Base-by-base conservation (phyloP, 2,113 vertebrate genomes). In the Oceanites oceanicus region DNA sequence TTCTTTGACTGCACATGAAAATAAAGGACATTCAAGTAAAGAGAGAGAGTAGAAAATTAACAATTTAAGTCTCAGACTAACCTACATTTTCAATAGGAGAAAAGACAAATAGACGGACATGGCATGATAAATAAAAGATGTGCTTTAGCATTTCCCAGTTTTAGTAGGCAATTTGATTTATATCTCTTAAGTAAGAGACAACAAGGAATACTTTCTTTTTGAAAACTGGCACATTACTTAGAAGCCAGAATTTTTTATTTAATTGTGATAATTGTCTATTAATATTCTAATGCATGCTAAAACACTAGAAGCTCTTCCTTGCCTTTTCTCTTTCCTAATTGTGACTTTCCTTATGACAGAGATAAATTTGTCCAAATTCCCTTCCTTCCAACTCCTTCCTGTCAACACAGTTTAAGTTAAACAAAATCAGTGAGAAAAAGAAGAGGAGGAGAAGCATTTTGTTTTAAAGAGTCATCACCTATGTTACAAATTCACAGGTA, bases 1-100 rank as follows among this genome's bases (percentile, higher is more conserved):
- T 91, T 95, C 89, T 96, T 91, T 92, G 94, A 90, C 61, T 95
- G 94, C 93, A 95, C 93, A 96, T 67, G 79, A 95, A 95, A 94
- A 94, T 85, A 95, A 94, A 96, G 87, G 88, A 96, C 79, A 87
- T 85, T 86, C 67, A 94, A 95, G 85, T 52, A 80, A 88, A 93
- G 66, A 91, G 61, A 92, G 42, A 91, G 18, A 38, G 45, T 61
- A 96, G 81, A 92, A 97, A 96, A 97, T 90, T 88, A 96, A 81
- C 26, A 58, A 87, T 89, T 80, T 66, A 93, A 87, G 92, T 90
- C 88, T 94, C 78, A 85, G 71, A 91, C 30, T 84, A 93, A 44
- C 47, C 67, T 86, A 75, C 25, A 47, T 55, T 93, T 95, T 90
- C 90, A 92, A 17, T 63, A 77, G 50, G 36, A 80, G 49, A 85